Evolutionary conservation across 2,113 vertebrate genomes (phyloP).

Genomic region (Alaudala cheleensis): DNA sequence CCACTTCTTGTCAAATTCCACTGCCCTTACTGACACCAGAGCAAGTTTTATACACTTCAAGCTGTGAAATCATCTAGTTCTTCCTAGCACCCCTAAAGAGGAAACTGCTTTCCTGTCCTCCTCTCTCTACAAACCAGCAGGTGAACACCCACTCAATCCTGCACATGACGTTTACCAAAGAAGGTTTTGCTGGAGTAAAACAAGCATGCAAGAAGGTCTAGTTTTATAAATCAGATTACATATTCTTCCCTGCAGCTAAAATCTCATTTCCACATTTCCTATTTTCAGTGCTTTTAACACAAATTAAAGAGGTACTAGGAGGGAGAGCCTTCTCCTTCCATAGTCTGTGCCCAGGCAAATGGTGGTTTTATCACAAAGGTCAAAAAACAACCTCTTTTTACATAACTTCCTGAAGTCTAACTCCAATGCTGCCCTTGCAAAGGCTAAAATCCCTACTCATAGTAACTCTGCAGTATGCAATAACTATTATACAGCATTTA

Average conservation of each 20-base stretch:
- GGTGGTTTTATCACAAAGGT: not conserved
- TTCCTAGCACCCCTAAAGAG: not conserved
- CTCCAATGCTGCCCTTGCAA: not conserved
- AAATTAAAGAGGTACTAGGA: not conserved
- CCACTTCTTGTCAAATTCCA: slow-evolving; percentile 8
- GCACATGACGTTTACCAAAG: not conserved
- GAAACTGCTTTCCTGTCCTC: not conserved
- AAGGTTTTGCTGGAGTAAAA: not conserved
- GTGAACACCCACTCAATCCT: not conserved
- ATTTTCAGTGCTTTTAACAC: not conserved
- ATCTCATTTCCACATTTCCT: not conserved
- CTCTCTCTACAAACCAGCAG: not conserved
- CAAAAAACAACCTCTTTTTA: not conserved
- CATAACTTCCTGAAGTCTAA: not conserved
- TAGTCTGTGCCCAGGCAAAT: not conserved
- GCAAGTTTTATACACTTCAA: not conserved
- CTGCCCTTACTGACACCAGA: not conserved
- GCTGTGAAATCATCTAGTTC: not conserved
- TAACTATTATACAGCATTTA: not conserved
- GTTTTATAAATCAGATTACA: not conserved
- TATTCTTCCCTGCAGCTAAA: not conserved
- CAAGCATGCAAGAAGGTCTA: not conserved
- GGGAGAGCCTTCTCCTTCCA: not conserved
- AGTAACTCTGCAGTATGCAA: not conserved
- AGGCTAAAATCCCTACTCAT: not conserved